A percentile compares a stretch with the other conserved stretches of the same genome.
Evolutionary conservation across 2,888 invertebrate genomes (phyloP).

Genomic region (Coleophora deauratella): DNA sequence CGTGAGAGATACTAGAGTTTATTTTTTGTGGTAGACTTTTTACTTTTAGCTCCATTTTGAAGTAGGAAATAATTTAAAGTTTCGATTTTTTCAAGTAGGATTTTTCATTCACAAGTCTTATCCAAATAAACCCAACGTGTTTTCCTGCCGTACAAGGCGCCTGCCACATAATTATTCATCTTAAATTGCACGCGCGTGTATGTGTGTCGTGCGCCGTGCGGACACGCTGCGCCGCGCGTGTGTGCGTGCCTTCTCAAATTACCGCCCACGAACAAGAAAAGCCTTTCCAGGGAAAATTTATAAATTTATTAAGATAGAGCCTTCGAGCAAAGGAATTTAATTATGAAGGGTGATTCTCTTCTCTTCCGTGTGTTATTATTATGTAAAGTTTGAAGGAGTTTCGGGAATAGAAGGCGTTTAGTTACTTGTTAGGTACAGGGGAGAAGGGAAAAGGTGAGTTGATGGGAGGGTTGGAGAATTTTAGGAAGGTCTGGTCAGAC

Average conservation of each 20-base stretch:
- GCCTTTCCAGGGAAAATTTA: slow-evolving; percentile 53
- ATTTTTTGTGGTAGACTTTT: too few species aligned
- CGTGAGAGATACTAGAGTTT: too few species aligned
- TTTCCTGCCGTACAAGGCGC: slow-evolving; percentile 55
- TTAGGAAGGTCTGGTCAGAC: too few species aligned
- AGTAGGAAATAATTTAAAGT: too few species aligned
- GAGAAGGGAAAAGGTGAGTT: too few species aligned
- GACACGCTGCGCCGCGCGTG: slow-evolving; percentile 4
- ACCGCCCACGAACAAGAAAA: slow-evolving; percentile 43
- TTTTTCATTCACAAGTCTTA: slow-evolving; percentile 11
- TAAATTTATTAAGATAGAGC: slow-evolving; percentile 61
- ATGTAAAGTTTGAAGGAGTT: neutral
- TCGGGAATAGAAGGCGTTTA: neutral
- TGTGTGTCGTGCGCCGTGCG: slow-evolving; percentile 28
- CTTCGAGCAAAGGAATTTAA: slow-evolving; percentile 38
- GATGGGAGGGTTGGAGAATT: too few species aligned
- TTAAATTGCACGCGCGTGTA: slow-evolving; percentile 67
- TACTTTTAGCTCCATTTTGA: too few species aligned
- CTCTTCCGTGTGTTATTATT: neutral
- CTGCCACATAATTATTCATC: slow-evolving; percentile 74
- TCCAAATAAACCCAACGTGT: slow-evolving; percentile 29
- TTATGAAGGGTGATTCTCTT: slow-evolving; percentile 23
- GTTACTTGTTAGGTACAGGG: neutral
- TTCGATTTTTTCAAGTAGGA: too few species aligned
- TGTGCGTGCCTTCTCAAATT: slow-evolving; percentile 43